phyloP scores from a whole-genome alignment of 2,888 invertebrate genomes.

The Heliconius ethilla region DNA sequence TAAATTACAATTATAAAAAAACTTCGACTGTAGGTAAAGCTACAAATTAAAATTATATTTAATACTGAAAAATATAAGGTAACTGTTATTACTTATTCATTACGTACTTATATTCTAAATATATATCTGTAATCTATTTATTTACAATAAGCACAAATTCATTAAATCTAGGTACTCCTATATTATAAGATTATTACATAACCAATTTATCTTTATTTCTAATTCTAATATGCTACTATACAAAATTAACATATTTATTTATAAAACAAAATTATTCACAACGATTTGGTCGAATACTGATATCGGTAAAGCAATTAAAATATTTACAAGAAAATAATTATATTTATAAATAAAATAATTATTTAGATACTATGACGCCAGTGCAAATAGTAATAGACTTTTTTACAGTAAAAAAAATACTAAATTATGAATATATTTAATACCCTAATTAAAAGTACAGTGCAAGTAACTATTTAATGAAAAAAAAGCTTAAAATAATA shows the following conservation, averaged over 20 bases:
- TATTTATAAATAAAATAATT: neutral
- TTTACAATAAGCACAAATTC: constrained; percentile 34
- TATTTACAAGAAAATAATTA: constrained; percentile 34
- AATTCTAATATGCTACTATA: constrained; percentile 29
- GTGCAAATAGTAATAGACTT: no score
- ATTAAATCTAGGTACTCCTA: neutral
- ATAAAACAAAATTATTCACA: constrained; percentile 60
- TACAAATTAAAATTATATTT: neutral
- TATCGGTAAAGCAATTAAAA: constrained; percentile 51
- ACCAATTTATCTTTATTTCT: constrained; percentile 3
- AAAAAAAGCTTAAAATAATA: no score
- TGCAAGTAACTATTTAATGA: no score
- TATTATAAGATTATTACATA: constrained; percentile 15
- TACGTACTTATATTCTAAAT: constrained; percentile 2
- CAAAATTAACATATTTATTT: neutral
- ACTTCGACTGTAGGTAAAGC: neutral
- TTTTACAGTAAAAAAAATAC: no score
- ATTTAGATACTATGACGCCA: neutral
- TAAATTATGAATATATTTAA: no score
- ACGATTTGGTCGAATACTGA: constrained; percentile 73
- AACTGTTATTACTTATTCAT: neutral
- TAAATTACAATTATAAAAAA: neutral
- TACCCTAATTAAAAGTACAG: no score
- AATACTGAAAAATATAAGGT: neutral
- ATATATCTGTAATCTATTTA: constrained; percentile 15